Evolutionary conservation across 2,797 vertebrate species (phyloP).

Genomic region (Sparus aurata): DNA sequence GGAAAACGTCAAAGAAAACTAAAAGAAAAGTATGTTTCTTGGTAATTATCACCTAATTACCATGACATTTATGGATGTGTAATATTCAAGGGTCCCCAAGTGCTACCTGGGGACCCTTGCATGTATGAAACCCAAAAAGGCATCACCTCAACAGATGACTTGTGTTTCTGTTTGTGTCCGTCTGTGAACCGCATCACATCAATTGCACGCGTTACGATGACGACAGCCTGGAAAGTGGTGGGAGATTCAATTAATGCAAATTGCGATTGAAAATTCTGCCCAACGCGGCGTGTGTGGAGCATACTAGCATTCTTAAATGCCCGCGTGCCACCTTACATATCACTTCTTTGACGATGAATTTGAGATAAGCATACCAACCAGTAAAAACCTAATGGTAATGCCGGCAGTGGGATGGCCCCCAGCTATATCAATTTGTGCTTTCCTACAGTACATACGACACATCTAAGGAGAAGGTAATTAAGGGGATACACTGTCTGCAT

Average conservation of each 20-base stretch:
- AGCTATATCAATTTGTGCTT: conserved; percentile 62
- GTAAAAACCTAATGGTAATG: conserved; percentile 27
- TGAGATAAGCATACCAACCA: conserved; percentile 44
- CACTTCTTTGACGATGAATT: conserved; percentile 42
- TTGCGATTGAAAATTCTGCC: conserved; percentile 44
- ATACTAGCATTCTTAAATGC: conserved; percentile 35
- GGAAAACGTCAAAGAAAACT: no score
- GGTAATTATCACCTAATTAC: no score
- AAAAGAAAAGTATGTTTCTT: no score
- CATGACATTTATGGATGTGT: no score
- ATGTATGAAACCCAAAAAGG: neutral
- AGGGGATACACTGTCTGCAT: conserved; percentile 59
- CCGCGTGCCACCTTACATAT: conserved; percentile 24
- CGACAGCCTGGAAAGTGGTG: conserved; percentile 39
- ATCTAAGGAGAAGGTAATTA: conserved; percentile 72
- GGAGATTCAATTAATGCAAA: conserved; percentile 64
- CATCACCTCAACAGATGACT: conserved; percentile 10
- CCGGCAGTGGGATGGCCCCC: conserved; percentile 38
- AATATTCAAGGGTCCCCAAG: no score
- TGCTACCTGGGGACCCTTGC: neutral
- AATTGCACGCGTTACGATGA: conserved; percentile 19
- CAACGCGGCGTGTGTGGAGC: conserved; percentile 37
- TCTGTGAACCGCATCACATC: conserved; percentile 42
- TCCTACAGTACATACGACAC: conserved; percentile 24
- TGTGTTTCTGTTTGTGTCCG: conserved; percentile 25